These are phyloP conservation scores for Muscicapa comitata DNA, from an alignment of 2,797 vertebrate species.

Conservation along the genomic window DNA sequence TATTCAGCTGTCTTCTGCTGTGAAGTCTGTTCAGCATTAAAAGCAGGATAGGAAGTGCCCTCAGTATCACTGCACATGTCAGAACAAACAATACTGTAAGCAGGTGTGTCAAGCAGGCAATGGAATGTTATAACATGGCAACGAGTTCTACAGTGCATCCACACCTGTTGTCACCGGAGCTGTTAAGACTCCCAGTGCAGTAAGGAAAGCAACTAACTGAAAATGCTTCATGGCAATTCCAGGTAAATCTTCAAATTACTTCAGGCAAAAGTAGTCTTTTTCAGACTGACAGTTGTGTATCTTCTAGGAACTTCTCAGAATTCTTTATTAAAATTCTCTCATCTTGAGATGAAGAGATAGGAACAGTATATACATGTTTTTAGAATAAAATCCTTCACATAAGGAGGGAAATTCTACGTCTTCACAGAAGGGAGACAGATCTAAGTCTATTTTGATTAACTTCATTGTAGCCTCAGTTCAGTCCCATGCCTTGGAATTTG, in stretches of 20 bases:
- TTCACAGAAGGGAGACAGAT: constrained; percentile 30
- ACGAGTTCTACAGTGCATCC: not conserved
- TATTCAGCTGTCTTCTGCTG: not conserved
- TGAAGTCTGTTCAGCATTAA: not conserved
- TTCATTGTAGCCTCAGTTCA: constrained; percentile 78
- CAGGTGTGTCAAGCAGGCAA: not conserved
- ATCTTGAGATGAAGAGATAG: not conserved
- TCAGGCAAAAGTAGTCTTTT: not conserved
- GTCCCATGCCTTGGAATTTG: constrained; percentile 89
- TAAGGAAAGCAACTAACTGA: not conserved
- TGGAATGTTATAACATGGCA: not conserved
- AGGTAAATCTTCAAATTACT: not conserved
- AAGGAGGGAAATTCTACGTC: constrained; percentile 9
- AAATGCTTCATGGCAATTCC: not conserved
- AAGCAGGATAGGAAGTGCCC: not conserved
- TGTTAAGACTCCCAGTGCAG: not conserved
- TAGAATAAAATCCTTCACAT: constrained; percentile 20
- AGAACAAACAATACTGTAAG: not conserved
- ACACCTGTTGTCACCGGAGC: not conserved
- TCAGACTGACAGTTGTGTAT: not conserved
- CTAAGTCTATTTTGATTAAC: not conserved
- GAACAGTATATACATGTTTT: not conserved
- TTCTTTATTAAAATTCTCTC: not conserved
- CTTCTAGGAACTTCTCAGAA: not conserved
- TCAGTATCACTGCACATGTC: rapidly evolving